Evolutionary conservation across 2,888 invertebrate species (phyloP).

Genomic region (Cacoxenus indagator): DNA sequence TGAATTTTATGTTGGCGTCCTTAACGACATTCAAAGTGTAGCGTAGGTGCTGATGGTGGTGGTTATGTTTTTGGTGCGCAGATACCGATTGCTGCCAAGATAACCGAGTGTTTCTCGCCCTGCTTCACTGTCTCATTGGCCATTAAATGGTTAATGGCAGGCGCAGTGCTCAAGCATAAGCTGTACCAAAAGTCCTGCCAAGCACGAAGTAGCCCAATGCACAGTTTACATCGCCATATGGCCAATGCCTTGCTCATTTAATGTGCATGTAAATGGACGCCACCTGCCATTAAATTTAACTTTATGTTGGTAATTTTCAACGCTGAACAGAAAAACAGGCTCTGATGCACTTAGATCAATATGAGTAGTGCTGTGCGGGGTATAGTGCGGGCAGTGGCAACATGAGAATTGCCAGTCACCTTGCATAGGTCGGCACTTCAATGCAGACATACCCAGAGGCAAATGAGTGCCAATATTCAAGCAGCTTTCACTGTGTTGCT

Average conservation of each 20-base stretch:
- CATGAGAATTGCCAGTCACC: not conserved
- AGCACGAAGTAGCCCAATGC: too few relatives aligned
- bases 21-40: conserved; percentile 57
- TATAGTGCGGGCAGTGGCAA: not conserved
- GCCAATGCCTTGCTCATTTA: conserved; percentile 42
- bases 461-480: not conserved
- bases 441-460: not conserved
- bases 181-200: conserved; percentile 28
- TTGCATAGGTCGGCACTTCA: not conserved
- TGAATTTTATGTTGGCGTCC: conserved; percentile 54
- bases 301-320: conserved; percentile 49
- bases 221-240: conserved; percentile 17
- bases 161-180: conserved; percentile 25
- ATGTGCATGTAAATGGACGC: conserved; percentile 56
- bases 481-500: not conserved
- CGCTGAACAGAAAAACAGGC: conserved; percentile 1
- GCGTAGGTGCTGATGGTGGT: not conserved
- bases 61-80: too few relatives aligned
- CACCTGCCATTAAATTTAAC: conserved; percentile 53
- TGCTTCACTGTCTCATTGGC: not conserved
- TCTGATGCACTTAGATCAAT: not conserved
- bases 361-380: not conserved
- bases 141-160: conserved; percentile 33
- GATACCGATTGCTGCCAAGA: not conserved
- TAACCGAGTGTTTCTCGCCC: not conserved